Evolutionary conservation across 1,140 invertebrate genomes (phyloP), one percentile per base, ranked within the genome.

Genomic region (Ridgeia piscesae): DNA sequence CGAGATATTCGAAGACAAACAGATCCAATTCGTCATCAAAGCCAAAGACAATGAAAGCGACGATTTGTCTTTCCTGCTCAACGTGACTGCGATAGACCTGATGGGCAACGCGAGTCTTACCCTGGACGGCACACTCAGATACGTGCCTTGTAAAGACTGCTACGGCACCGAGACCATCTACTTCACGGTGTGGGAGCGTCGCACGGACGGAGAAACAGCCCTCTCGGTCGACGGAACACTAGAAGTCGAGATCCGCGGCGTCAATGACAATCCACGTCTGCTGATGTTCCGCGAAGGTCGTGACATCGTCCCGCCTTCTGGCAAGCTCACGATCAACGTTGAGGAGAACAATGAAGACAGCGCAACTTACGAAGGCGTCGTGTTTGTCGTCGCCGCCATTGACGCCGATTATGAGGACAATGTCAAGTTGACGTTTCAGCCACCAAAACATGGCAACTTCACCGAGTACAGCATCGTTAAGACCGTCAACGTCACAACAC

Each of bases 331-430:
- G 89, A 90, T 90, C 27, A 21, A 14, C 35, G 89, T 90, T 0
- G 89, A 90, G 35, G 89, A 90, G n/a, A 90, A 90, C 35, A 90
- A 90, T n/a, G 35, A 17, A 21, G n/a, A 90, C 34, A 33, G n/a
- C 35, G 35, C 35, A 17, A n/a, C 35, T 0, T 90, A 90, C 35
- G 17, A 90, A 90, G 89, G 33, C 35, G 34, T 90, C 34, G 6
- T 35, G 34, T 35, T 90, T 35, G 34, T 90, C 2, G 34, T 90
- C 31, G 34, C 35, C n/a, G 89, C 89, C 8, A 35, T 4, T 90
- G 89, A 90, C 35, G 34, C 89, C 34, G 89, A 90, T n/a, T 77
- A 77, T 77, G 58, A 77, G 17, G 89, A 34, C 34, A 27, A 34
- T 17, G 89, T 35, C 17, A 35, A 35, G 89, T 90, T 90, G 89